Conservation (phyloP, 2,113 vertebrate species). For the Notothenia coriiceps region DNA sequence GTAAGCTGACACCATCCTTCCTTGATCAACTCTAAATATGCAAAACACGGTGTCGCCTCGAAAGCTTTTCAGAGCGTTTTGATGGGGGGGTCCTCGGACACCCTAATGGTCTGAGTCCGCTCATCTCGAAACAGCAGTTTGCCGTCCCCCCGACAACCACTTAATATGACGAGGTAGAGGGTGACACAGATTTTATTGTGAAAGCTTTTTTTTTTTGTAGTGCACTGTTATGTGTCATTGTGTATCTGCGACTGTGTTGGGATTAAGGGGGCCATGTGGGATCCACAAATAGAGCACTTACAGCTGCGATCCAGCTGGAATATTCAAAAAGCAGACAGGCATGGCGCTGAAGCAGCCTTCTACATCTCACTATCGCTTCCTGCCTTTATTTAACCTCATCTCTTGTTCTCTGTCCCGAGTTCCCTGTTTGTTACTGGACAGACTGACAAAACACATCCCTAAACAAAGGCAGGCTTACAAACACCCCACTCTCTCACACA, state of each 20-base stretch:
- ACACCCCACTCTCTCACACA: not conserved
- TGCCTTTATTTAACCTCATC: not conserved
- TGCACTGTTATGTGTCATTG: constrained; percentile 6
- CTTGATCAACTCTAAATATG: constrained; percentile 59
- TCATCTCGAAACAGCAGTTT: constrained; percentile 25
- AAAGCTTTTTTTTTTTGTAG: constrained; percentile 28
- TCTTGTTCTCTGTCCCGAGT: constrained; percentile 13
- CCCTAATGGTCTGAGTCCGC: constrained; percentile 33
- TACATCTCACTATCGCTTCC: constrained; percentile 4
- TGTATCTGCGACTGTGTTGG: not conserved
- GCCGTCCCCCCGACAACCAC: constrained; percentile 22
- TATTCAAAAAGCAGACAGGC: constrained; percentile 51
- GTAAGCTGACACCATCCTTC: constrained; percentile 64
- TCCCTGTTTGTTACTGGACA: constrained; percentile 5
- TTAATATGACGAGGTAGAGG: constrained; percentile 41
- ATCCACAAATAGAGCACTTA: constrained; percentile 65
- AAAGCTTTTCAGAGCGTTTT: constrained; percentile 37
- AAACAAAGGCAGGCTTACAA: constrained; percentile 36
- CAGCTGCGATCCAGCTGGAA: constrained; percentile 59
- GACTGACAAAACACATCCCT: constrained; percentile 20
- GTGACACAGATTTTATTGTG: constrained; percentile 46
- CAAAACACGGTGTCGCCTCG: constrained; percentile 25
- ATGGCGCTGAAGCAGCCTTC: constrained; percentile 19
- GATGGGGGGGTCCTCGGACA: constrained; percentile 24
- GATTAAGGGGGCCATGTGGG: constrained; percentile 14